Conservation (phyloP, 2,888 invertebrate genomes). For the Agrochola lota region DNA sequence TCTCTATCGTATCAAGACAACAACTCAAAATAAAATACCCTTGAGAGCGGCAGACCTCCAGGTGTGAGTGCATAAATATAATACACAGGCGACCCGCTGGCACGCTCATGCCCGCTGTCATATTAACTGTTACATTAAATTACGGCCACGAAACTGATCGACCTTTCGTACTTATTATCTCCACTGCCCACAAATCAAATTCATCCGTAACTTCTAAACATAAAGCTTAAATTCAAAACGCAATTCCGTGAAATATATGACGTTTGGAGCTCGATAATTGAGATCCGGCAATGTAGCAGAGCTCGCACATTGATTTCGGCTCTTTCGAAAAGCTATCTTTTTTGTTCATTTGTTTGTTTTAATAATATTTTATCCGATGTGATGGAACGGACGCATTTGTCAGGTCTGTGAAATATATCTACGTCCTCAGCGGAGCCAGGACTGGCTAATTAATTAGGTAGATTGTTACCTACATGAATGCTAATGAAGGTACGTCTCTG, state of each 20-base stretch:
- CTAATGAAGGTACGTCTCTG: slow-evolving; percentile 83
- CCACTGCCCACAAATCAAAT: slow-evolving; percentile 65
- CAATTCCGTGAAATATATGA: slow-evolving; percentile 50
- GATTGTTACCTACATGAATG: slow-evolving; percentile 82
- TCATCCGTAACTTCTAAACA: slow-evolving; percentile 39
- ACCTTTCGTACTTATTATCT: slow-evolving; percentile 84
- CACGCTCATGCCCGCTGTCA: slow-evolving; percentile 89
- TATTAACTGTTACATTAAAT: slow-evolving; percentile 91
- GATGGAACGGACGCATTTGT: slow-evolving; percentile 90
- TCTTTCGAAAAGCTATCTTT: slow-evolving; percentile 89
- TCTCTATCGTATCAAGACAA: slow-evolving; percentile 85
- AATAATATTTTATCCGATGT: slow-evolving; percentile 90
- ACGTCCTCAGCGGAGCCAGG: slow-evolving; percentile 80
- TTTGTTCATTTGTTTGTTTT: slow-evolving; percentile 90
- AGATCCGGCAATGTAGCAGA: slow-evolving; percentile 81
- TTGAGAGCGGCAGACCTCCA: slow-evolving; percentile 85
- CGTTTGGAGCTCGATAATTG: slow-evolving; percentile 66
- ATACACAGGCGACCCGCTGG: slow-evolving; percentile 89
- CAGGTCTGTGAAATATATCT: slow-evolving; percentile 87
- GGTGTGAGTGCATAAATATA: slow-evolving; percentile 90
- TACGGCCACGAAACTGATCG: slow-evolving; percentile 86
- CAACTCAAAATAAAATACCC: slow-evolving; percentile 87
- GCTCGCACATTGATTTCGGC: slow-evolving; percentile 90
- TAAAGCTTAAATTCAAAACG: slow-evolving; percentile 61
- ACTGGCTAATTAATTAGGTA: slow-evolving; percentile 87